Evolutionary conservation across 2,888 invertebrate species (phyloP).

Genomic region (Blastobasis lacticolella): DNA sequence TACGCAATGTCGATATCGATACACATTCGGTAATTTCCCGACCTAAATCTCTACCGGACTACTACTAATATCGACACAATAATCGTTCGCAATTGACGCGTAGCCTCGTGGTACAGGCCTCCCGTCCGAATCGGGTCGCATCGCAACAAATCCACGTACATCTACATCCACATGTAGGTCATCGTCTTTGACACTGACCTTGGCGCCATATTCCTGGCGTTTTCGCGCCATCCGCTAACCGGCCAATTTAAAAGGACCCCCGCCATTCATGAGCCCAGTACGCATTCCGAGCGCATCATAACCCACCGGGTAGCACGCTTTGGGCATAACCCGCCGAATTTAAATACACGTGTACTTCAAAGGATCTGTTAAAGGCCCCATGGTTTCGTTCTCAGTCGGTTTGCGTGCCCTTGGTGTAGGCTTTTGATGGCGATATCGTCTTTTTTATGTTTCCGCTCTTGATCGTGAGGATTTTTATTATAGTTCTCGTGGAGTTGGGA

Average conservation of each 20-base stretch:
- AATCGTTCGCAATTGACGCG: too few relatives aligned
- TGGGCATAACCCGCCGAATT: neutral
- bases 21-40: too few relatives aligned
- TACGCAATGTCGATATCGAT: too few relatives aligned
- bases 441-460: conserved; percentile 11
- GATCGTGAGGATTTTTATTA: conserved; percentile 10
- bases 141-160: too few relatives aligned
- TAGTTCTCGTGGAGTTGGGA: conserved; percentile 6
- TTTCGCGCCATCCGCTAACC: conserved; percentile 26
- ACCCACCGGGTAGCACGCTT: too few relatives aligned
- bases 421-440: conserved; percentile 15
- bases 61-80: too few relatives aligned
- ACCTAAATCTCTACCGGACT: too few relatives aligned
- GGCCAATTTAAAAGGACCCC: conserved; percentile 5
- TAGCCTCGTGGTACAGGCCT: too few relatives aligned
- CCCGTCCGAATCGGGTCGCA: too few relatives aligned
- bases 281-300: neutral
- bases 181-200: conserved; percentile 19
- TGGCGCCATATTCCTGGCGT: conserved; percentile 27
- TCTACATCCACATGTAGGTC: conserved; percentile 6
- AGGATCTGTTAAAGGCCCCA: neutral
- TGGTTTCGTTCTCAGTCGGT: neutral
- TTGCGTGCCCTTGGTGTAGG: conserved; percentile 14
- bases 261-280: neutral
- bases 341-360: neutral